phyloP scores from a whole-genome alignment of 2,113 vertebrate species.

The Neolamprologus kungweensis region DNA sequence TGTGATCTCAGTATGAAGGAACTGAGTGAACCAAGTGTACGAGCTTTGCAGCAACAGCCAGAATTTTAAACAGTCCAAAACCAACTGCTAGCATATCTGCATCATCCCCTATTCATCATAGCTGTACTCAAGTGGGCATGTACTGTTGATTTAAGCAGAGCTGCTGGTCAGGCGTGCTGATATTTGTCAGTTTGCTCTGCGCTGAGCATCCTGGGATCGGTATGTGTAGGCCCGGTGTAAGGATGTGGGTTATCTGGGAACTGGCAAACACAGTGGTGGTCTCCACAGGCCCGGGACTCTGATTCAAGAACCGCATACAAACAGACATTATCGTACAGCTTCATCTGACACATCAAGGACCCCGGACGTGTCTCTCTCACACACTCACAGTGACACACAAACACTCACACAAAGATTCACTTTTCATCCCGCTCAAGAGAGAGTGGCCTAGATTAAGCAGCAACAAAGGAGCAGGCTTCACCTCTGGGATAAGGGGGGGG shows the following conservation, averaged over 20 bases:
- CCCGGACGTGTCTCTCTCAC: background rate
- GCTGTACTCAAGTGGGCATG: background rate
- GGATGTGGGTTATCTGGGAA: constrained; percentile 53
- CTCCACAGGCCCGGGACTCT: constrained; percentile 21
- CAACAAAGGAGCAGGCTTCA: constrained; percentile 69
- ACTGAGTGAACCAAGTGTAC: background rate
- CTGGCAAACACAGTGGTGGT: constrained; percentile 44
- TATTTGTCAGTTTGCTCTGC: constrained; percentile 38
- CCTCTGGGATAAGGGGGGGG: constrained; percentile 38
- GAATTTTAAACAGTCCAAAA: background rate
- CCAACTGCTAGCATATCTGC: background rate
- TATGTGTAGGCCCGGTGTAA: constrained; percentile 36
- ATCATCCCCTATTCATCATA: background rate
- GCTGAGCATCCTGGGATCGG: constrained; percentile 20
- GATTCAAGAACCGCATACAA: constrained; percentile 42
- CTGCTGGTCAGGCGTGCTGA: constrained; percentile 1
- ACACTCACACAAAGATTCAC: constrained; percentile 51
- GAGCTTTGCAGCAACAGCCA: background rate
- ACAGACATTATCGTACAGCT: constrained; percentile 45
- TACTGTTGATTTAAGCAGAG: constrained; percentile 16
- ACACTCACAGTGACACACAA: constrained; percentile 7
- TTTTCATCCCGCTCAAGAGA: constrained; percentile 62
- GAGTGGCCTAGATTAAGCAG: constrained; percentile 63
- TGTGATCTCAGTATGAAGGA: background rate
- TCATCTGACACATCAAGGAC: constrained; percentile 31